Evolutionary conservation across 2,888 invertebrate species (phyloP), one percentile per base, ranked within the genome.

Genomic region (Muscina levida): DNA sequence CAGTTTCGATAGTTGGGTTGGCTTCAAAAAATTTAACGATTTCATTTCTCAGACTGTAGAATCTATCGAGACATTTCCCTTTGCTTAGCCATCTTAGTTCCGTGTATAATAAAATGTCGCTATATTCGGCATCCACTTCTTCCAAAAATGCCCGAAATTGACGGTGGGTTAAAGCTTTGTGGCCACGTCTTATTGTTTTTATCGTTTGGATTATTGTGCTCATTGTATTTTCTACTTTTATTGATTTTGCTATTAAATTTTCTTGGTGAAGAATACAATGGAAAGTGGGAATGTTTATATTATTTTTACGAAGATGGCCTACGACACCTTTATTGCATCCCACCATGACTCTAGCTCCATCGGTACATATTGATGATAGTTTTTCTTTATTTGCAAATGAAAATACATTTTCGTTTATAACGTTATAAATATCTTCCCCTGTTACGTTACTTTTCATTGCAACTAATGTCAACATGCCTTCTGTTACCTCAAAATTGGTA

Each of bases 71-170:
- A 31, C 68, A 53, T 3, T 24, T 17, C 22, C 46, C 66, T 31
- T 39, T 68, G 51, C 68, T 53, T 2, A 68, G 39, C 68, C 68
- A 68, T 17, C 26, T 31, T 51, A 68, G 53, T 10, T 68, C 68
- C 1, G 51, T 68, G 37, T 51, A 53, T n/a, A 53, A 13, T 15
- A 68, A 13, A 19, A 68, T 19, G 26, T 68, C 53, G 11, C 51
- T n/a, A 37, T 37, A 51, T 24, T 68, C 68, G 3, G 37, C 68
- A 17, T 51, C 13, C 0, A 37, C 37, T 37, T 68, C 68, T 2
- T 39, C 15, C 15, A 68, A 22, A 26, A 53, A 51, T 24, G 31
- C 6, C 15, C 37, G 22, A 15, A 68, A 68, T 53, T 51, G n/a
- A n/a, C 68, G 26, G 39, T 37, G 68, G 5, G 5, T 17, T 15